Base-by-base conservation (phyloP, 2,888 invertebrate species). In the Meiosimyza decipiens region DNA sequence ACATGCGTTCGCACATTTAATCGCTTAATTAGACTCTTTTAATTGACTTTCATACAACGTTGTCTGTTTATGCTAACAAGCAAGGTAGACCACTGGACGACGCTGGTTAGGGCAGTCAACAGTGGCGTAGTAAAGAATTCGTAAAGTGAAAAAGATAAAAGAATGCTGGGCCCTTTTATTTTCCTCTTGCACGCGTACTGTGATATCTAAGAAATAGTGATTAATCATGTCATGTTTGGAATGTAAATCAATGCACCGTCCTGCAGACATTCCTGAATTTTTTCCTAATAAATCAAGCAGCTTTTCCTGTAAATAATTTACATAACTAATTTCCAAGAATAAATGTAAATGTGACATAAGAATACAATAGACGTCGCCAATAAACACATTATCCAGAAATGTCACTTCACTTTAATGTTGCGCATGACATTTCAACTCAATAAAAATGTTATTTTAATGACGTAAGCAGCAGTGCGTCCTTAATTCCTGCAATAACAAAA, bases 1-100 rank as follows among this genome's bases (percentile, higher is more conserved):
- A 49, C 51, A n/a, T 70, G 62, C 60, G 52, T 62, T 51, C 49
- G 80, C 79, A 78, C 80, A 80, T 81, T 82, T 79, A 80, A 82
- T 78, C 79, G 79, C 83, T 82, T 82, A 82, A 82, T 82, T 82
- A 83, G 82, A 74, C 77, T 68, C 73, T 79, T 77, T 79, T 80
- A 82, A 82, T 80, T 82, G 80, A 71, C 71, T 71, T 71, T 71
- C 72, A 70, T 54, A 13, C 18, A 15, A 22, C 55, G 55, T 55
- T 22, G 15, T 55, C 18, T n/a, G n/a, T 55, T 16, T 16, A 22
- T 11, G 11, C 18, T n/a, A 55, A 22, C 11, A 11, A n/a, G 18
- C 11, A 11, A n/a, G 18, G 16, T 16, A n/a, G n/a, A 18, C n/a
- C n/a, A 18, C 6, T 54, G 54, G 54, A 18, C 52, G 54, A 54